These are phyloP conservation scores for Dastarcus helophoroides DNA, from an alignment of 2,888 invertebrate species.

Conservation along the genomic window DNA sequence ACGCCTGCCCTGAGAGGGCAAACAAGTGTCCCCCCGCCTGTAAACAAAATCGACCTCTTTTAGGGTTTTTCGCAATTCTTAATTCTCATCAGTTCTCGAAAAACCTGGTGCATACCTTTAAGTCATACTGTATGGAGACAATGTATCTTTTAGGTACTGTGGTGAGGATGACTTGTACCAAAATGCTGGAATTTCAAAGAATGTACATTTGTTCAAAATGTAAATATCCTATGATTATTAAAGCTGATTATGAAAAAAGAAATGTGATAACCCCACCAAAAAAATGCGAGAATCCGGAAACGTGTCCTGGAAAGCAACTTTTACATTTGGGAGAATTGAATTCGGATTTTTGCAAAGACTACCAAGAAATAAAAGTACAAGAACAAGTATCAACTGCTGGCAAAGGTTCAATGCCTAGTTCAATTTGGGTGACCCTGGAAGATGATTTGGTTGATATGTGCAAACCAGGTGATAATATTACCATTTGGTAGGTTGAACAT, in stretches of 20 bases:
- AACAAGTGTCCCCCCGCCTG: no score
- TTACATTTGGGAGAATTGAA: conserved; percentile 43
- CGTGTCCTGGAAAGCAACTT: conserved; percentile 46
- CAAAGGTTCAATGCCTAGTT: conserved; percentile 61
- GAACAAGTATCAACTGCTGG: conserved; percentile 64
- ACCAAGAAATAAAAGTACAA: conserved; percentile 78
- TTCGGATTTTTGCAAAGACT: conserved; percentile 61
- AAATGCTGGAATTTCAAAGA: conserved; percentile 64
- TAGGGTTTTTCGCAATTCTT: no score
- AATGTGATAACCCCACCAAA: conserved; percentile 38
- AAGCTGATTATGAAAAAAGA: conserved; percentile 53
- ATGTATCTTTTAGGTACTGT: conserved; percentile 53
- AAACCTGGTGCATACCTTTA: no score
- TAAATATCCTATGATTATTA: conserved; percentile 49
- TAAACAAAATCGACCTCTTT: no score
- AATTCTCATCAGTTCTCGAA: no score
- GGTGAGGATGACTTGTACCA: conserved; percentile 61
- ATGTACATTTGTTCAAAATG: conserved; percentile 69
- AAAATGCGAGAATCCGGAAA: conserved; percentile 45
- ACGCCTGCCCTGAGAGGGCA: no score
- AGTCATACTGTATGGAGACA: neutral
- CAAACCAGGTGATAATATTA: conserved; percentile 81
- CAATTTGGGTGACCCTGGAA: conserved; percentile 67
- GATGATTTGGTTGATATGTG: conserved; percentile 79
- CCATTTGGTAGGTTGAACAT: conserved; percentile 55